These are phyloP conservation scores for Hofmannophila pseudospretella DNA, from an alignment of 2,888 invertebrate species.

Conservation along the genomic window DNA sequence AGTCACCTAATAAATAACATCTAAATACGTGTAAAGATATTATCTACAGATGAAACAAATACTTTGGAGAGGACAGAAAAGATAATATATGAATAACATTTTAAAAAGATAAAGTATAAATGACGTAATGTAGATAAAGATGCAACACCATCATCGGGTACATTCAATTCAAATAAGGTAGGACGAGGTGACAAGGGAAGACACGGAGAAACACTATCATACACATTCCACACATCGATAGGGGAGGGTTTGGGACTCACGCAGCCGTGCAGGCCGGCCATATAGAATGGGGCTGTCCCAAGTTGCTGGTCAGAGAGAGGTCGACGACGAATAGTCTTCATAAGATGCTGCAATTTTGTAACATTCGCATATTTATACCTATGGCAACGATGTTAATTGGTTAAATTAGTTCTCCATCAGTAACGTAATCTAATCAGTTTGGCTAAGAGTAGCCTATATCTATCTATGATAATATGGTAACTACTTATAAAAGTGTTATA, in stretches of 20 bases:
- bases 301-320: conserved; percentile 80
- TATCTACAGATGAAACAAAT: not conserved
- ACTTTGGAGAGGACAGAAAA: not conserved
- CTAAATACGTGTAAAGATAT: not conserved
- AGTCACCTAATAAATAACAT: no score
- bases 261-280: conserved; percentile 59
- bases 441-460: no score
- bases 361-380: conserved; percentile 76
- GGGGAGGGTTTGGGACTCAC: conserved; percentile 68
- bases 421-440: no score
- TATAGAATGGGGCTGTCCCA: conserved; percentile 68
- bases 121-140: conserved; percentile 31
- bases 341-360: conserved; percentile 83
- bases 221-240: conserved; percentile 73
- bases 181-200: conserved; percentile 33
- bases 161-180: conserved; percentile 43
- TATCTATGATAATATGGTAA: no score
- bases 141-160: conserved; percentile 50
- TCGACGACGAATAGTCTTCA: conserved; percentile 85
- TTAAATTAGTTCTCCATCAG: conserved; percentile 51
- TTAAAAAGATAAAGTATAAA: conserved; percentile 18
- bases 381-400: conserved; percentile 68
- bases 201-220: conserved; percentile 47
- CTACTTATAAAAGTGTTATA: no score
- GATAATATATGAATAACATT: not conserved